A percentile compares a stretch with the other conserved stretches of the same genome.
phyloP scores from a whole-genome alignment of 2,113 vertebrate genomes.

The Mustelus asterias region DNA sequence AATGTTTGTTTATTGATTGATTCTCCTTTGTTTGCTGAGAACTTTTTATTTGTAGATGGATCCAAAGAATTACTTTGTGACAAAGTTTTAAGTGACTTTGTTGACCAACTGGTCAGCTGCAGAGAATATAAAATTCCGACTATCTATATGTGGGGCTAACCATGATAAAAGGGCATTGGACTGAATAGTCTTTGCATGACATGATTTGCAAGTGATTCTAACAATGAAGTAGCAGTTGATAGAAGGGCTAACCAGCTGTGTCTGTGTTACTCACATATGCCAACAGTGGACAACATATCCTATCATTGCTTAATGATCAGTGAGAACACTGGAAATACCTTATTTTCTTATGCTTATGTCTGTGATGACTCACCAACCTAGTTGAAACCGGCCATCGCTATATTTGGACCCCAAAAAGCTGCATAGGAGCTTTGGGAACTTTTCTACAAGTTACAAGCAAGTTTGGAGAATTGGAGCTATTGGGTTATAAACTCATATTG shows the following conservation, averaged over 20 bases:
- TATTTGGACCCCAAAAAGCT: background rate
- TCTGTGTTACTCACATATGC: background rate
- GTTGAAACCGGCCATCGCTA: background rate
- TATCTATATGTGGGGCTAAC: background rate
- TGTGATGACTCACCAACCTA: background rate
- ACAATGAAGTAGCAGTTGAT: no score
- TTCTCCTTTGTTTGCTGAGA: background rate
- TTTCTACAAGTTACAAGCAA: background rate
- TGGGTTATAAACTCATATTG: background rate
- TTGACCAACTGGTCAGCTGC: background rate
- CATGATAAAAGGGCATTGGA: background rate
- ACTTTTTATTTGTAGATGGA: background rate
- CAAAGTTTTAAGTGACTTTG: background rate
- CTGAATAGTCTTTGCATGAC: background rate
- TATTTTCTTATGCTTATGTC: background rate
- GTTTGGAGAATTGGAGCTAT: background rate
- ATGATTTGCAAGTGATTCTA: background rate
- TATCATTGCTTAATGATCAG: background rate
- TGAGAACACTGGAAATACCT: background rate
- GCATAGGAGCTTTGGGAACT: background rate
- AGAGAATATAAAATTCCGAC: background rate
- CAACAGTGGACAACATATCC: background rate
- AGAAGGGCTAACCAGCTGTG: background rate
- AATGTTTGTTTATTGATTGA: background rate
- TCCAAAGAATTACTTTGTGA: background rate